Percentiles rank a stretch among this genome's conserved stretches.
Evolutionary conservation across 2,888 invertebrate species (phyloP).

Genomic region (Drosophila mimica): DNA sequence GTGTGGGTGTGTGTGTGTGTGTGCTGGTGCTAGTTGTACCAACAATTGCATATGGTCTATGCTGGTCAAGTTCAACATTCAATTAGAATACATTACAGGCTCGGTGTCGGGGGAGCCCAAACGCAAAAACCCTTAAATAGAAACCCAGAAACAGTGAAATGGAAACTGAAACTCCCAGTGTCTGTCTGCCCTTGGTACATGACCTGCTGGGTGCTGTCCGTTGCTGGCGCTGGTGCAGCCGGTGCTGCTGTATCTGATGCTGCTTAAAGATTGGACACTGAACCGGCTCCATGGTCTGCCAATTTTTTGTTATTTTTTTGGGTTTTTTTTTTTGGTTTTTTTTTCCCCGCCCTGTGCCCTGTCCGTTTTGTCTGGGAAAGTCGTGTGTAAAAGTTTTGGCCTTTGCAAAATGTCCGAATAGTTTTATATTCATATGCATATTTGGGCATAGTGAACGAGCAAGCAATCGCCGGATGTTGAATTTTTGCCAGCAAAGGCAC

Average conservation of each 20-base stretch:
- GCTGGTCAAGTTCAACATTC: slow-evolving; percentile 79
- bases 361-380: slow-evolving; percentile 21
- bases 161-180: slow-evolving; percentile 39
- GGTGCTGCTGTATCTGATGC: slow-evolving; percentile 1
- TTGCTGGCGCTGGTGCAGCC: not conserved
- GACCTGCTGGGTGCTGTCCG: slow-evolving; percentile 30
- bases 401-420: slow-evolving; percentile 67
- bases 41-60: slow-evolving; percentile 49
- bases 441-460: slow-evolving; percentile 60
- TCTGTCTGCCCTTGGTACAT: slow-evolving; percentile 49
- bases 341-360: too few species aligned
- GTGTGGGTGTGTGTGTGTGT: not conserved
- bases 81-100: slow-evolving; percentile 79
- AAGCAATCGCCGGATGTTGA: slow-evolving; percentile 62
- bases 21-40: slow-evolving; percentile 5
- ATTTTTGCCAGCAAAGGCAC: slow-evolving; percentile 6
- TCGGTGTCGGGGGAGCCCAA: slow-evolving; percentile 67
- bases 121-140: slow-evolving; percentile 25
- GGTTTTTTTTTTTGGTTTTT: not conserved
- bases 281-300: slow-evolving; percentile 15
- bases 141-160: slow-evolving; percentile 18
- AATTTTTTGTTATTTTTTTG: too few species aligned
- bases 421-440: slow-evolving; percentile 80
- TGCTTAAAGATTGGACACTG: slow-evolving; percentile 34
- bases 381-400: slow-evolving; percentile 55